These are phyloP conservation scores for Thinocorus orbignyianus DNA, from an alignment of 2,113 vertebrate species.

Conservation along the genomic window DNA sequence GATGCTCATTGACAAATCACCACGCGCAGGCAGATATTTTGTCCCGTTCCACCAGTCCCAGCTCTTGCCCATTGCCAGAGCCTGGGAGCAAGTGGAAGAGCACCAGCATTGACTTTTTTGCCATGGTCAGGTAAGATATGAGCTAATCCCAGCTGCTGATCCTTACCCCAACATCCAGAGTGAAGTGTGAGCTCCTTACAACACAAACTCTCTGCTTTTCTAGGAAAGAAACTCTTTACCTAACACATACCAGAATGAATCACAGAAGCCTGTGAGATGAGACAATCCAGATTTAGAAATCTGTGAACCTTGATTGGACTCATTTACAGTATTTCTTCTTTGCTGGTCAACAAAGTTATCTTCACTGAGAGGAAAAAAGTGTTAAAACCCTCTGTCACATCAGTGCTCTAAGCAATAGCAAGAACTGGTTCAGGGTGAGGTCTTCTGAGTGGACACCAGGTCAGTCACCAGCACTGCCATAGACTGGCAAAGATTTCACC, in stretches of 20 bases:
- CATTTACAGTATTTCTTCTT: neutral
- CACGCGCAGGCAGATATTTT: rapidly evolving
- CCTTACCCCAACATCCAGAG: rapidly evolving
- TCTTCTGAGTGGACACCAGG: neutral
- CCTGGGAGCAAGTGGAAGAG: rapidly evolving
- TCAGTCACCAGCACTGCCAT: neutral
- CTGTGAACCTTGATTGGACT: neutral
- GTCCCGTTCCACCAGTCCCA: neutral
- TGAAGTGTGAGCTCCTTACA: neutral
- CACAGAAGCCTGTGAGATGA: neutral
- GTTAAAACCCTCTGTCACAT: neutral
- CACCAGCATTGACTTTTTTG: neutral
- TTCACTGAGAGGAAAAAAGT: neutral
- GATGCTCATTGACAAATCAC: neutral
- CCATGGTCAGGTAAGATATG: rapidly evolving
- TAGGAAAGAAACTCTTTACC: neutral
- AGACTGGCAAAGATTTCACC: neutral
- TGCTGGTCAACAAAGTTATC: neutral
- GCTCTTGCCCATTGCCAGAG: neutral
- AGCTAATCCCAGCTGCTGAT: neutral
- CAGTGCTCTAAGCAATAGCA: neutral
- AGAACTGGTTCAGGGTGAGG: neutral
- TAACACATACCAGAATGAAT: neutral
- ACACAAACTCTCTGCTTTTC: neutral
- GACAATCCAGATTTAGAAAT: neutral